phyloP scores from a whole-genome alignment of 2,113 vertebrate genomes.

The Anarrhichthys ocellatus region DNA sequence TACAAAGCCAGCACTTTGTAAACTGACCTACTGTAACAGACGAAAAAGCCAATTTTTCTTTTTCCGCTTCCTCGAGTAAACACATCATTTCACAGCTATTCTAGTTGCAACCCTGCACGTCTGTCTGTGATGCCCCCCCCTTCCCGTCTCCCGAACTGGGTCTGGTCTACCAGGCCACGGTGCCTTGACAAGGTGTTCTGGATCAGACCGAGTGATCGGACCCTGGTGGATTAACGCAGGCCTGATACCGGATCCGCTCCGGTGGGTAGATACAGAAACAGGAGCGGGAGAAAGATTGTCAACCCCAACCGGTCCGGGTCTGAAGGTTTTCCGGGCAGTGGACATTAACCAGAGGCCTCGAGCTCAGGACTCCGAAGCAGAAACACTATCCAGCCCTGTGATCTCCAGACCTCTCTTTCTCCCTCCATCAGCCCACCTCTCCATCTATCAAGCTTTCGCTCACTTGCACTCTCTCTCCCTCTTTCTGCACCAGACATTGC shows the following conservation, averaged over 20 bases:
- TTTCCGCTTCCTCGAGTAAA: constrained; percentile 55
- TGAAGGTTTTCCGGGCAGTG: constrained; percentile 54
- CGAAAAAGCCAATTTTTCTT: constrained; percentile 35
- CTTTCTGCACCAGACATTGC: constrained; percentile 45
- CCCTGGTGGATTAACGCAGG: constrained; percentile 43
- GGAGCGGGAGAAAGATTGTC: constrained; percentile 46
- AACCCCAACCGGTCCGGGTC: constrained; percentile 24
- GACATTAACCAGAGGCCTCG: constrained; percentile 73
- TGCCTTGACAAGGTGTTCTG: constrained; percentile 59
- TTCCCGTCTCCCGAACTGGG: neutral
- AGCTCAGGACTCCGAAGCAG: constrained; percentile 56
- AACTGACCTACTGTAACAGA: constrained; percentile 42
- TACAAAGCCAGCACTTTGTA: constrained; percentile 30
- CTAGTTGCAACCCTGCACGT: constrained; percentile 42
- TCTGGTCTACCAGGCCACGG: constrained; percentile 30
- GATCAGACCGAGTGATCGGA: constrained; percentile 45
- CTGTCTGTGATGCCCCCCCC: constrained; percentile 31
- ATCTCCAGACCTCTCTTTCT: constrained; percentile 74
- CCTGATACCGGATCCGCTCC: constrained; percentile 55
- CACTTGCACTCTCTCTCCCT: constrained; percentile 33
- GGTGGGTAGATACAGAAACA: constrained; percentile 45
- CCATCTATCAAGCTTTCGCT: constrained; percentile 61
- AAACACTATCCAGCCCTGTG: constrained; percentile 75
- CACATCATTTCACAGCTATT: constrained; percentile 65
- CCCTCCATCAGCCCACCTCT: constrained; percentile 68